A percentile compares a stretch with the other conserved stretches of the same genome.
phyloP scores from a whole-genome alignment of 2,113 vertebrate genomes.

The Petrocephalus zakoni region DNA sequence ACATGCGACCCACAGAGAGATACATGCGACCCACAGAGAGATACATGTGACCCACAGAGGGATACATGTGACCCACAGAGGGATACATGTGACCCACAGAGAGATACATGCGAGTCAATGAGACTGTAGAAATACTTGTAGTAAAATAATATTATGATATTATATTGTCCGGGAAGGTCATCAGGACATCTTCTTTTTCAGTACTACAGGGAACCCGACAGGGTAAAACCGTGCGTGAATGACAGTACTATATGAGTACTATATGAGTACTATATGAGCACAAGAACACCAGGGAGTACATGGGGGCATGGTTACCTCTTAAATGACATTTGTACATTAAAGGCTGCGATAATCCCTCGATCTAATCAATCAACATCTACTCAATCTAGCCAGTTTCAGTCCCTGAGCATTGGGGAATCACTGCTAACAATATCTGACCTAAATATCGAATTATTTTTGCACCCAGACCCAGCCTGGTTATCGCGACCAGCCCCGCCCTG shows the following conservation, averaged over 20 bases:
- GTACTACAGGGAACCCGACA: background rate
- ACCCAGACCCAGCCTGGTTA: background rate
- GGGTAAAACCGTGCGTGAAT: background rate
- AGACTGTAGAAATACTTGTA: too few relatives aligned
- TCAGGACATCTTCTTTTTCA: too few relatives aligned
- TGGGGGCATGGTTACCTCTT: background rate
- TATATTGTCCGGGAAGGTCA: too few relatives aligned
- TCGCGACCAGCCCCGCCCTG: too few relatives aligned
- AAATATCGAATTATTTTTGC: background rate
- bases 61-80: too few relatives aligned
- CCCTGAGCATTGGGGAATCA: background rate
- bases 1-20: too few relatives aligned
- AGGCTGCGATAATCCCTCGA: background rate
- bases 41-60: too few relatives aligned
- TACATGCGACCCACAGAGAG: too few relatives aligned
- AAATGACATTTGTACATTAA: background rate
- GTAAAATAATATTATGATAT: too few relatives aligned
- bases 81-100: too few relatives aligned
- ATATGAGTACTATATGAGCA: background rate
- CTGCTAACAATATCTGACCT: background rate
- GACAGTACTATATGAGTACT: too few relatives aligned
- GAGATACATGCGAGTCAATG: too few relatives aligned
- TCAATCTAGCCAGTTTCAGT: background rate
- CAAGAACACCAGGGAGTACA: background rate
- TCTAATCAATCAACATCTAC: background rate